Base-by-base conservation (phyloP, 1,140 invertebrate genomes). In the Trichogramma pretiosum region DNA sequence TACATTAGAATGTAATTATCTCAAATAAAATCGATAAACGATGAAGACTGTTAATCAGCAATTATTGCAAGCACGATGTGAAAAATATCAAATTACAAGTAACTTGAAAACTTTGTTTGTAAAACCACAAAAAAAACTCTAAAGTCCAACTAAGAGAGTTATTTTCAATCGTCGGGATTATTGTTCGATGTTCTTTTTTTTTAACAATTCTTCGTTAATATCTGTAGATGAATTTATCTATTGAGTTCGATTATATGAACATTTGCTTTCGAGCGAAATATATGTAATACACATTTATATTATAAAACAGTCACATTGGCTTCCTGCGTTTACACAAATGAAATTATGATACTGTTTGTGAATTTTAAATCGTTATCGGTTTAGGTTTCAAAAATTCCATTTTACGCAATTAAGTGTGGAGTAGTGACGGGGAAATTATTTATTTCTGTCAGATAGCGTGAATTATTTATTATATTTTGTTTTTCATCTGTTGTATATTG, bases 401-500 rank as follows among this genome's bases (percentile, higher is more conserved):
- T n/a, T n/a, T n/a, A n/a, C n/a, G n/a, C n/a, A n/a, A n/a, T n/a
- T n/a, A n/a, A n/a, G n/a, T n/a, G n/a, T n/a, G n/a, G n/a, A n/a
- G n/a, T n/a, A n/a, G n/a, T n/a, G n/a, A n/a, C n/a, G n/a, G n/a
- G n/a, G n/a, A n/a, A n/a, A n/a, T n/a, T n/a, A n/a, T n/a, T n/a
- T n/a, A n/a, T n/a, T n/a, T n/a, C 46, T 53, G 52, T 52, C 48
- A 41, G 39, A 38, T 46, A 36, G 30, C 45, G 43, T 53, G 44
- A 54, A 47, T 50, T 50, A 60, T 59, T 62, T 59, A 50, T 40
- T 58, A 60, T 61, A 44, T 49, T 52, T 59, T 61, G 52, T 57
- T 61, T 55, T 65, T 57, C 65, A 64, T 67, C 60, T 65, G 42
- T 58, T 61, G 51, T 59, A 63, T 63, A 62, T 59, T 58, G n/a